Evolutionary conservation across 2,888 invertebrate species (phyloP).

Genomic region (Spatulosminthurus flaviceps): DNA sequence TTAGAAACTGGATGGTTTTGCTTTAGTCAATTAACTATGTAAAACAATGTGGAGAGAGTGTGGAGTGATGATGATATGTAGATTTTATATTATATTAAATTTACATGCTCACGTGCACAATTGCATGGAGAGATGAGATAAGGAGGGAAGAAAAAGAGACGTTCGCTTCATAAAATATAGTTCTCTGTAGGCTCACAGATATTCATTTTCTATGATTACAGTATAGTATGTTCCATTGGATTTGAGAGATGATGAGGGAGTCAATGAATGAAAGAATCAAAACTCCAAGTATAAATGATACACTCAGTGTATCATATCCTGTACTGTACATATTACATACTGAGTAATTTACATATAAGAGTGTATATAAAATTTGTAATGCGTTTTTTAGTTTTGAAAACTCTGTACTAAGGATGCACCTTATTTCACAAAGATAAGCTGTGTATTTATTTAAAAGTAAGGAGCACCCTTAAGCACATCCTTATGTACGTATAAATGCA

Average conservation of each 20-base stretch:
- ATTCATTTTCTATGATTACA: slow-evolving; percentile 36
- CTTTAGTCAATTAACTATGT: slow-evolving; percentile 2
- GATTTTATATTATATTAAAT: neutral
- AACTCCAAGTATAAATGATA: slow-evolving; percentile 18
- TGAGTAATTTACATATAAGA: too few species aligned
- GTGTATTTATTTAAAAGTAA: too few species aligned
- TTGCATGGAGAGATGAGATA: neutral
- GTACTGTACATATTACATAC: neutral
- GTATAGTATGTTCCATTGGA: too few species aligned
- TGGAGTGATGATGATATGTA: neutral
- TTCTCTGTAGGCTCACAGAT: neutral
- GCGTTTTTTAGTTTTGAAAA: too few species aligned
- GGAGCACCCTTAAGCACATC: too few species aligned
- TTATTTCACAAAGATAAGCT: too few species aligned
- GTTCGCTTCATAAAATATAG: neutral
- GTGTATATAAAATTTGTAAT: too few species aligned
- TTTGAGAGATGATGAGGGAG: slow-evolving; percentile 8
- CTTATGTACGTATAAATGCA: too few species aligned
- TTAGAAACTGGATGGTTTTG: neutral
- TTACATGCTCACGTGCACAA: neutral
- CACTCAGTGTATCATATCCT: neutral
- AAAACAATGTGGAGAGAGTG: neutral
- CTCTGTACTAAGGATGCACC: too few species aligned
- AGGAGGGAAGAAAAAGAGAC: neutral
- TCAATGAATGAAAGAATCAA: slow-evolving; percentile 34